Conservation (phyloP, 2,888 invertebrate genomes). For the Brachycybe producta region DNA sequence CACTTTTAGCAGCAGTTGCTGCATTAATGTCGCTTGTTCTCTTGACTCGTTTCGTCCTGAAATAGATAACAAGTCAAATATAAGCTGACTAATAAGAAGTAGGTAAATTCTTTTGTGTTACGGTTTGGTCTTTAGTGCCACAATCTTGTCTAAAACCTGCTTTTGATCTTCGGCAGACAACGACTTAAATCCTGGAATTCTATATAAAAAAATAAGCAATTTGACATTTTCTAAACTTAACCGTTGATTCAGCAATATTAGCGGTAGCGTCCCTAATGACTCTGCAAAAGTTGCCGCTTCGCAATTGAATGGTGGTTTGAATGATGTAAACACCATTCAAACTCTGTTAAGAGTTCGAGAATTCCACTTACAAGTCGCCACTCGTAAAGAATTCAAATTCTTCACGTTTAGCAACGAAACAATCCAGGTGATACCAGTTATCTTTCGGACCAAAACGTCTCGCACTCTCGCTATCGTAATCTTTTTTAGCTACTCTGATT, state of each 20-base stretch:
- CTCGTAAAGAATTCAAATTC: conserved; percentile 58
- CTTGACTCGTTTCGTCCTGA: no score
- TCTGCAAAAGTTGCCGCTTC: no score
- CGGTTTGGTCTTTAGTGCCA: conserved; percentile 42
- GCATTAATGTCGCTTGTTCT: no score
- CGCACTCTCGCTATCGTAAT: conserved; percentile 66
- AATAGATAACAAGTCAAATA: no score
- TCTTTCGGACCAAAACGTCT: conserved; percentile 69
- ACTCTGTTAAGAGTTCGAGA: background rate
- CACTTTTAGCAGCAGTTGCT: no score
- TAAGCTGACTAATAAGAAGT: no score
- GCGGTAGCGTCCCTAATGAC: no score
- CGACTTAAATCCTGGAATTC: conserved; percentile 58
- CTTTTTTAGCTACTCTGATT: conserved; percentile 67
- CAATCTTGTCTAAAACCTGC: conserved; percentile 48
- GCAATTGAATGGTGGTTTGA: no score
- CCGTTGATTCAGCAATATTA: background rate
- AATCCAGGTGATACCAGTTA: conserved; percentile 82
- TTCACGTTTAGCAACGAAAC: conserved; percentile 63
- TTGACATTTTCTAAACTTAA: no score
- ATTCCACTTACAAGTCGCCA: conserved; percentile 42
- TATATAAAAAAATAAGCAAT: conserved; percentile 22
- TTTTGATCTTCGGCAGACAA: conserved; percentile 58
- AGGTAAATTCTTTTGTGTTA: no score
- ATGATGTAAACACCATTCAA: no score